phyloP scores from a whole-genome alignment of 2,888 invertebrate species.

The Apotomis betuletana region DNA sequence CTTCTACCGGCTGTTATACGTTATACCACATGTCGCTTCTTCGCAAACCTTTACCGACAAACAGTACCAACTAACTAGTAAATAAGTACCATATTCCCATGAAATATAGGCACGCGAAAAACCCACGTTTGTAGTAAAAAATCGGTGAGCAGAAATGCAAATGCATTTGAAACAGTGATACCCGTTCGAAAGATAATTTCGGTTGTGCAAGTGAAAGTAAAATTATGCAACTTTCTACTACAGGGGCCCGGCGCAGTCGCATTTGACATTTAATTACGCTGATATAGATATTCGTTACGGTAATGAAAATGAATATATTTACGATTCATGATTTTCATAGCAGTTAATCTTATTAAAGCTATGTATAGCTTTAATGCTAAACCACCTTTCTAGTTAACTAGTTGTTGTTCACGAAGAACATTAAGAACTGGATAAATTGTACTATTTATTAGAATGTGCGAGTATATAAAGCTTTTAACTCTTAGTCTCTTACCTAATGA shows the following conservation, averaged over 20 bases:
- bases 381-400: neutral
- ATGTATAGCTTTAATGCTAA: neutral
- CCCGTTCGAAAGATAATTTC: slow-evolving; percentile 66
- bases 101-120: slow-evolving; percentile 47
- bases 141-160: slow-evolving; percentile 66
- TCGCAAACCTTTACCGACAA: slow-evolving; percentile 9
- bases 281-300: slow-evolving; percentile 38
- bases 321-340: neutral
- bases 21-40: slow-evolving; percentile 66
- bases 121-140: slow-evolving; percentile 61
- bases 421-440: no score
- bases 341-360: neutral
- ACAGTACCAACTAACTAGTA: slow-evolving; percentile 52
- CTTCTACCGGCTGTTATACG: slow-evolving; percentile 60
- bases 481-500: no score
- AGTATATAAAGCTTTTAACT: no score
- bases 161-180: slow-evolving; percentile 72
- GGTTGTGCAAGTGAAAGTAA: slow-evolving; percentile 74
- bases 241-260: slow-evolving; percentile 44
- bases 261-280: slow-evolving; percentile 43
- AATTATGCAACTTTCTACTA: slow-evolving; percentile 81
- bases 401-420: no score
- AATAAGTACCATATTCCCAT: slow-evolving; percentile 63
- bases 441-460: no score
- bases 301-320: slow-evolving; percentile 26